Base-by-base conservation (phyloP, 64 coral and sea anemone species). In the Stichodactyla mertensii region DNA sequence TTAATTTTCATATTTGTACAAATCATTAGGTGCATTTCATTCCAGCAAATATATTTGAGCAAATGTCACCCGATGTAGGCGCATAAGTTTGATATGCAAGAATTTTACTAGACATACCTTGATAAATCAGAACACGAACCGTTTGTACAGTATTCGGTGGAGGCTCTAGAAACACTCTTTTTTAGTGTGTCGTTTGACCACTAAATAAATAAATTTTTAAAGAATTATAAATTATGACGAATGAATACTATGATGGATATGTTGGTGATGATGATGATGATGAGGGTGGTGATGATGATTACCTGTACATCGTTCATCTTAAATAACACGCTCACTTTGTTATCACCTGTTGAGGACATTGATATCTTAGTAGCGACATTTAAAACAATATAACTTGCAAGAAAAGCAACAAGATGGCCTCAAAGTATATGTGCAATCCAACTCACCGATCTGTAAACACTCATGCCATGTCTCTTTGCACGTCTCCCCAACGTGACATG, bases 251-350 rank as follows among this genome's bases (percentile, higher is more conserved):
- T 58, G 56, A 15, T 6, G 14, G 0, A 11, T 9, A 58, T 58
- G 56, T 9, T 58, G 14, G 56, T 58, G 56, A 58, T 58, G 56
- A 15, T 58, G 56, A 4, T 58, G 56, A 58, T 58, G 36, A 45
- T 45, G 36, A 45, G 1, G 36, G 36, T 45, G 36, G 36, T 45
- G 36, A 45, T 45, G 36, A 45, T 45, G 36, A 58, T 74, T 81
- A 81, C 78, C 53, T 55, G 16, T 16, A 28, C 54, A 7, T 55
- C 52, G 51, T 81, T 81, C 78, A 53, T 81, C 15, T 55, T 81
- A 52, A 81, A 55, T 81, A 55, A 20, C 78, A 81, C 52, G 7
- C 51, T 81, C 53, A 81, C 53, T 81, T 81, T 54, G 78, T 81
- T 81, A 54, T 81, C 52, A 53, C 52, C 78, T 81, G 53, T 53